phyloP scores from a whole-genome alignment of 2,797 vertebrate species.

The Siniperca undulata region DNA sequence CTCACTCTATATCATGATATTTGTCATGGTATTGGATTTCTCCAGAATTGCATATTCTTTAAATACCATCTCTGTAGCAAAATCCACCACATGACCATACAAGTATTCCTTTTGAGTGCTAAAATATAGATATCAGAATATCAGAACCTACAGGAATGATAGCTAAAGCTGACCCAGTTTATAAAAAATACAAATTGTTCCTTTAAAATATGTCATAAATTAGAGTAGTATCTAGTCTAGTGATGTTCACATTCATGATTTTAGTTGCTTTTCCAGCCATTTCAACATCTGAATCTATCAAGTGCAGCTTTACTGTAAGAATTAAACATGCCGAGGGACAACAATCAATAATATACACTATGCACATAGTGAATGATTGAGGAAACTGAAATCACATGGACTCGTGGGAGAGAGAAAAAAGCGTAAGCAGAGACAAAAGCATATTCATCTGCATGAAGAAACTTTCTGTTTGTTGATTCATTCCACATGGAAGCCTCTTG shows the following conservation, averaged over 20 bases:
- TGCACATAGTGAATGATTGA: slow-evolving; percentile 42
- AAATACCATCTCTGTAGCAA: not conserved
- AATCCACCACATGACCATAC: not conserved
- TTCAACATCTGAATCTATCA: not conserved
- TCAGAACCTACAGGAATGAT: not conserved
- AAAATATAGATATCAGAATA: not conserved
- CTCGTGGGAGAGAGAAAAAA: not conserved
- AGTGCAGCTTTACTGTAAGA: slow-evolving; percentile 15
- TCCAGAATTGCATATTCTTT: too few species aligned
- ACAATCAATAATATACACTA: slow-evolving; percentile 60
- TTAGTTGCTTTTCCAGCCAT: slow-evolving; percentile 13
- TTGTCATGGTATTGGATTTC: too few species aligned
- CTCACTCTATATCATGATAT: too few species aligned
- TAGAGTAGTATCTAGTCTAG: not conserved
- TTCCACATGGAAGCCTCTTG: slow-evolving; percentile 45
- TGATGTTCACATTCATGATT: slow-evolving; percentile 1
- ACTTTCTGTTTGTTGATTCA: slow-evolving; percentile 41
- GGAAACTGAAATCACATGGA: slow-evolving; percentile 11
- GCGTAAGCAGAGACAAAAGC: slow-evolving; percentile 13
- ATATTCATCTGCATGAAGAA: slow-evolving; percentile 51
- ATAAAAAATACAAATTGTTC: not conserved
- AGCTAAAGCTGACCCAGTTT: not conserved
- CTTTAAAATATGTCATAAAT: not conserved
- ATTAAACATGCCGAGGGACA: slow-evolving; percentile 27
- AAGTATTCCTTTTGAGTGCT: not conserved